Conservation (phyloP, 2,113 vertebrate genomes). For the Prietella phreatophila region DNA sequence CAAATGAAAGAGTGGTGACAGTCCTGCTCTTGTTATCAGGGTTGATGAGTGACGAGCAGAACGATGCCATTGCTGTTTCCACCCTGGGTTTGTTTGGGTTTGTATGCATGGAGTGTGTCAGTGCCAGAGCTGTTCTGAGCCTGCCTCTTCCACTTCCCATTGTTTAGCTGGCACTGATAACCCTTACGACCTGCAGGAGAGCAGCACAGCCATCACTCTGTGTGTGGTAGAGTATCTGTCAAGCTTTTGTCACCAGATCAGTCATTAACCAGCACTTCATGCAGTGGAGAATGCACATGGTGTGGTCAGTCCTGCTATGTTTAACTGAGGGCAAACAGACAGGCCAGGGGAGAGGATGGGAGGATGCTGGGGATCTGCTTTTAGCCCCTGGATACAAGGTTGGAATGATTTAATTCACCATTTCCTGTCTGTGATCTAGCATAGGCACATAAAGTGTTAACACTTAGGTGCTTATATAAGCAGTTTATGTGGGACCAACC, state of each 20-base stretch:
- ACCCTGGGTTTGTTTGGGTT: conserved; percentile 40
- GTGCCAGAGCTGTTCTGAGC: conserved; percentile 54
- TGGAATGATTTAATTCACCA: conserved; percentile 38
- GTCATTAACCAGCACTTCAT: conserved; percentile 74
- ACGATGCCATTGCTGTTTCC: conserved; percentile 51
- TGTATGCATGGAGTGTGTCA: conserved; percentile 61
- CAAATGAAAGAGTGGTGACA: conserved; percentile 61
- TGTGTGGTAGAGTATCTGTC: conserved; percentile 62
- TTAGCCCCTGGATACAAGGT: neutral
- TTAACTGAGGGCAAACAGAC: conserved; percentile 71
- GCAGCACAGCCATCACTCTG: conserved; percentile 66
- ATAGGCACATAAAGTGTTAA: neutral
- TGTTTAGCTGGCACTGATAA: conserved; percentile 71
- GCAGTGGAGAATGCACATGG: conserved; percentile 61
- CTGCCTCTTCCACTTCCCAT: conserved; percentile 70
- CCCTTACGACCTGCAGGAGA: conserved; percentile 60
- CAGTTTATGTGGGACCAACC: neutral
- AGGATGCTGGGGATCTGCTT: conserved; percentile 32
- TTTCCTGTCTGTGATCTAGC: conserved; percentile 36
- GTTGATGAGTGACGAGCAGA: conserved; percentile 46
- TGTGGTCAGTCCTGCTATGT: conserved; percentile 62
- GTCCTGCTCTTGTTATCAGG: conserved; percentile 54
- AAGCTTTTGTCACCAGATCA: conserved; percentile 71
- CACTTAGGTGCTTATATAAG: neutral
- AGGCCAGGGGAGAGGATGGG: conserved; percentile 48